Evolutionary conservation across 1,140 invertebrate genomes (phyloP).

Genomic region (Macrocentrus cingulum): DNA sequence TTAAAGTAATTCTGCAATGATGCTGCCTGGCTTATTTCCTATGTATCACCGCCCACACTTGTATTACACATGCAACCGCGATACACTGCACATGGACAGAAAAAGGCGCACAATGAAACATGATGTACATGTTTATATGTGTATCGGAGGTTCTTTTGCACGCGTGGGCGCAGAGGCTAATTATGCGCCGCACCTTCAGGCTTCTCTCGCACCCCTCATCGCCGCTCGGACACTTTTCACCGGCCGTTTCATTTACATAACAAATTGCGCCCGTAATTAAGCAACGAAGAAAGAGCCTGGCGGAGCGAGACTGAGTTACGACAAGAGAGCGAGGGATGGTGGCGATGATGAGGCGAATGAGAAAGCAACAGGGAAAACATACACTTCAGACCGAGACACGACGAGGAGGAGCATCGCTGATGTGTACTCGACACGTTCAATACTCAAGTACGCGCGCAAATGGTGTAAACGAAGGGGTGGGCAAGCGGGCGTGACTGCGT

Average conservation of each 20-base stretch:
- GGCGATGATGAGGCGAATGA: slow-evolving; percentile 8
- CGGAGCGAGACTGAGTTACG: slow-evolving; percentile 22
- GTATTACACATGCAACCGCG: slow-evolving; percentile 18
- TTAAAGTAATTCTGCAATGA: slow-evolving; percentile 6
- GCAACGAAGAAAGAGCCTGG: slow-evolving; percentile 17
- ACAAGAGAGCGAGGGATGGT: slow-evolving; percentile 13
- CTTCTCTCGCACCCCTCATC: slow-evolving; percentile 10
- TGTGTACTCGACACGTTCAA: too few relatives aligned
- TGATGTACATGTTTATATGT: slow-evolving; percentile 5
- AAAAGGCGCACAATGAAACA: neutral
- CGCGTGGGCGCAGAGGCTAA: slow-evolving; percentile 33
- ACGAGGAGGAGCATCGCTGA: too few relatives aligned
- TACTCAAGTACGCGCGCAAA: slow-evolving; percentile 48
- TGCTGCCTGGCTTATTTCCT: slow-evolving; percentile 22
- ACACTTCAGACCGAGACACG: neutral
- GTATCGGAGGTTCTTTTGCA: slow-evolving; percentile 9
- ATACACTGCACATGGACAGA: neutral
- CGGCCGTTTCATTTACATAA: slow-evolving; percentile 36
- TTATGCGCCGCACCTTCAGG: slow-evolving; percentile 33
- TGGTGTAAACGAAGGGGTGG: slow-evolving; percentile 53
- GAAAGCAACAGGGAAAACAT: neutral
- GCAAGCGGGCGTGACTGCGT: slow-evolving; percentile 59
- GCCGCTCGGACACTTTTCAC: slow-evolving; percentile 29
- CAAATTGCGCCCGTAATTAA: slow-evolving; percentile 35
- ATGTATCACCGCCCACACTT: slow-evolving; percentile 26